Evolutionary conservation across 2,113 vertebrate genomes (phyloP).

Genomic region (Gnathonemus longibarbis): DNA sequence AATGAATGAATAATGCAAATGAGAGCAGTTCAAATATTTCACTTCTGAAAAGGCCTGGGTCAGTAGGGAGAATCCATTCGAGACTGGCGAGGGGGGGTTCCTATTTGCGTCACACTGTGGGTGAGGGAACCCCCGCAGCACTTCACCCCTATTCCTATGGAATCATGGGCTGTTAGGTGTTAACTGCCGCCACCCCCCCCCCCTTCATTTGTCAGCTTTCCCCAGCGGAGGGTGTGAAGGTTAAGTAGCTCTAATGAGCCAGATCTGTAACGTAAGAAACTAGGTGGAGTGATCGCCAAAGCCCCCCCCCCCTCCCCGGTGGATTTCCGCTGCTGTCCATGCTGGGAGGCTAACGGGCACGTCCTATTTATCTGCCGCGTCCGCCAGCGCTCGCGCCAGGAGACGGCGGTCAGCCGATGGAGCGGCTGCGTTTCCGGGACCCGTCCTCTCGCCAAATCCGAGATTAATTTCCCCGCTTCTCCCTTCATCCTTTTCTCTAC

Average conservation of each 20-base stretch:
- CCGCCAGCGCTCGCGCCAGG: background rate
- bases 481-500: constrained; percentile 20
- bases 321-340: background rate
- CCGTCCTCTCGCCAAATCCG: background rate
- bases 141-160: background rate
- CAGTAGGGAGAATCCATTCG: background rate
- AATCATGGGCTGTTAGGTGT: background rate
- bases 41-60: background rate
- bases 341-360: background rate
- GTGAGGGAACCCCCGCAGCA: background rate
- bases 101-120: background rate
- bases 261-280: background rate
- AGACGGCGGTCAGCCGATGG: background rate
- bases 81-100: background rate
- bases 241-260: constrained; percentile 8
- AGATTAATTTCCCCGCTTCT: constrained; percentile 3
- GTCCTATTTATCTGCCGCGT: background rate
- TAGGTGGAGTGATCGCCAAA: background rate
- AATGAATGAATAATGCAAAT: background rate
- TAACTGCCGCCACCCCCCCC: background rate
- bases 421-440: background rate
- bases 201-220: background rate
- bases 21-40: background rate
- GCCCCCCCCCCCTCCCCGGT: background rate
- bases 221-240: background rate